Evolutionary conservation across 2,797 vertebrate species (phyloP).

Genomic region (Lates japonicus): DNA sequence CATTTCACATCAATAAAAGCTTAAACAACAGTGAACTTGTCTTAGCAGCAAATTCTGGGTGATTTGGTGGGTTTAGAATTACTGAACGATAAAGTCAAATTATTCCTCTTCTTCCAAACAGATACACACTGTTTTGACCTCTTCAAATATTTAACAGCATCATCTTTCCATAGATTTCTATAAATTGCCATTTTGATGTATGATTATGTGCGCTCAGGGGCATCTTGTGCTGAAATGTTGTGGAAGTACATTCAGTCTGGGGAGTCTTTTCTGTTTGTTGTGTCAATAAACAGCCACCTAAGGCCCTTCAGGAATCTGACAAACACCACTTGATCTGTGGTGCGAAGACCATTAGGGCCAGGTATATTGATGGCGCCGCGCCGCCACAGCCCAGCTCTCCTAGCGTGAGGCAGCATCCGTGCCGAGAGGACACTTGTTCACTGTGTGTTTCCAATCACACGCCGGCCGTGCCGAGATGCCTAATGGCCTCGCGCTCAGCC

Average conservation of each 20-base stretch:
- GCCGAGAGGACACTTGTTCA: slow-evolving; percentile 77
- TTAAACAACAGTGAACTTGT: not conserved
- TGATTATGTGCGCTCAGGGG: slow-evolving; percentile 47
- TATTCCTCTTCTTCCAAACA: slow-evolving; percentile 13
- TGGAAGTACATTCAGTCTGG: slow-evolving; percentile 43
- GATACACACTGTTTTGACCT: slow-evolving; percentile 54
- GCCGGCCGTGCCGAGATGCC: slow-evolving; percentile 58
- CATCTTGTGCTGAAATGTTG: slow-evolving; percentile 55
- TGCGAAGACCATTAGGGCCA: slow-evolving; percentile 72
- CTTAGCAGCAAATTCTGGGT: not conserved
- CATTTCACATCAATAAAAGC: not conserved
- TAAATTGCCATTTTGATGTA: slow-evolving; percentile 58
- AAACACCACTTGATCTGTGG: slow-evolving; percentile 66
- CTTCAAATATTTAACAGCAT: slow-evolving; percentile 62
- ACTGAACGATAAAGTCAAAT: not conserved
- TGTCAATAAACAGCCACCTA: slow-evolving; percentile 72
- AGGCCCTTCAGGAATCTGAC: slow-evolving; percentile 62
- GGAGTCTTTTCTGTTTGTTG: slow-evolving; percentile 61
- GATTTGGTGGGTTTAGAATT: not conserved
- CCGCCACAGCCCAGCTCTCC: slow-evolving; percentile 48
- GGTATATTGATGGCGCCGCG: slow-evolving; percentile 73
- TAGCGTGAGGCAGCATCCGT: slow-evolving; percentile 62
- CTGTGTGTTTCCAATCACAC: slow-evolving; percentile 76
- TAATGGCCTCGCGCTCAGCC: slow-evolving; percentile 70
- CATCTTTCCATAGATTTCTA: slow-evolving; percentile 43